A percentile compares a stretch with the other conserved stretches of the same genome.
phyloP scores from a whole-genome alignment of 2,113 vertebrate species.

The Malurus melanocephalus region DNA sequence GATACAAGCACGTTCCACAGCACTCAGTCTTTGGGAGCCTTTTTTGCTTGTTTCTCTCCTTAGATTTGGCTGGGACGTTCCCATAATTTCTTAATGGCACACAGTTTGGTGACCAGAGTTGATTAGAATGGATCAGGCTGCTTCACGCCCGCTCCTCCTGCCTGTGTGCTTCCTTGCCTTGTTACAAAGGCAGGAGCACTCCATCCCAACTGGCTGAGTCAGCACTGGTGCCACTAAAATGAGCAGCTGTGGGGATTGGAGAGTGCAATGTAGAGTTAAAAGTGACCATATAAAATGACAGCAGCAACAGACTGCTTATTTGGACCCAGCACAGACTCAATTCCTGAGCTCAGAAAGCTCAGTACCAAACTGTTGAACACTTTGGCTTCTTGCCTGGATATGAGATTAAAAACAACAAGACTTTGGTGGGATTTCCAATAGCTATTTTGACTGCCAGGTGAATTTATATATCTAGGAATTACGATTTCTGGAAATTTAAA shows the following conservation, averaged over 20 bases:
- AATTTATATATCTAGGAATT: slow-evolving; percentile 6
- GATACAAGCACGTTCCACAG: background rate
- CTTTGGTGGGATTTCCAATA: background rate
- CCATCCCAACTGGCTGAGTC: background rate
- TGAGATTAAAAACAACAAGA: background rate
- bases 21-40: background rate
- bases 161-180: background rate
- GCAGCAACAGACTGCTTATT: slow-evolving; percentile 6
- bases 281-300: background rate
- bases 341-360: background rate
- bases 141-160: background rate
- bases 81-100: background rate
- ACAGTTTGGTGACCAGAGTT: background rate
- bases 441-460: background rate
- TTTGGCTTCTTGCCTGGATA: background rate
- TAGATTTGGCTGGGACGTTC: background rate
- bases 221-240: background rate
- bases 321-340: background rate
- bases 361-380: background rate
- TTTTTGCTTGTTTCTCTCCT: background rate
- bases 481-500: background rate
- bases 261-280: background rate
- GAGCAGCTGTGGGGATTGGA: background rate
- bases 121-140: background rate
- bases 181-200: background rate